phyloP scores from a whole-genome alignment of 2,888 invertebrate species.

The Eugnorisma glareosa region DNA sequence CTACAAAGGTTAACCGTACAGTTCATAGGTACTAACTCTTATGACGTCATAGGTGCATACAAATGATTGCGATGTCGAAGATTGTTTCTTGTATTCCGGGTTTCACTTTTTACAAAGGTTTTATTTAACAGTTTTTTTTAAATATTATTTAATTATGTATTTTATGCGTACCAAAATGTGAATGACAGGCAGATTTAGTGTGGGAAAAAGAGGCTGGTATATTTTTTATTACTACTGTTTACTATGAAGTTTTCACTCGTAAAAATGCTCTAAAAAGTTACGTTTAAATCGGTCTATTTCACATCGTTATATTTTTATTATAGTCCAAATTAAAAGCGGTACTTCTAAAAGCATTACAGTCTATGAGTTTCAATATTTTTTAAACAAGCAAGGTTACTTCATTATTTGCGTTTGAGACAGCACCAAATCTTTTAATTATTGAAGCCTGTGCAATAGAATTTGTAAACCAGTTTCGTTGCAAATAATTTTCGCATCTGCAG shows the following conservation, averaged over 20 bases:
- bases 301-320: constrained; percentile 27
- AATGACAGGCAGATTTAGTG: background rate
- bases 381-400: background rate
- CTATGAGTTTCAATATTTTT: background rate
- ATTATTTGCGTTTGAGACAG: background rate
- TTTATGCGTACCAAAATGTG: background rate
- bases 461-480: constrained; percentile 6
- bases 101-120: constrained; percentile 46
- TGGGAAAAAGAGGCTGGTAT: constrained; percentile 1
- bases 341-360: background rate
- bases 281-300: background rate
- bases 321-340: background rate
- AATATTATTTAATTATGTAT: background rate
- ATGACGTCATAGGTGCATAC: constrained; percentile 25
- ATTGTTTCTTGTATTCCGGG: constrained; percentile 50
- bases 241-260: background rate
- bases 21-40: constrained; percentile 27
- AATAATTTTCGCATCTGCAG: background rate
- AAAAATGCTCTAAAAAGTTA: background rate
- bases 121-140: constrained; percentile 30
- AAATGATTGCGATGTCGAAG: constrained; percentile 25
- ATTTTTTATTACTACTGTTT: background rate
- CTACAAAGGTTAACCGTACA: constrained; percentile 73
- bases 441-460: constrained; percentile 1
- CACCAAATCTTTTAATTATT: background rate